Percentiles rank a stretch among this genome's conserved stretches.
Evolutionary conservation across 2,797 vertebrate species (phyloP).

Genomic region (Pangasius krempfi): DNA sequence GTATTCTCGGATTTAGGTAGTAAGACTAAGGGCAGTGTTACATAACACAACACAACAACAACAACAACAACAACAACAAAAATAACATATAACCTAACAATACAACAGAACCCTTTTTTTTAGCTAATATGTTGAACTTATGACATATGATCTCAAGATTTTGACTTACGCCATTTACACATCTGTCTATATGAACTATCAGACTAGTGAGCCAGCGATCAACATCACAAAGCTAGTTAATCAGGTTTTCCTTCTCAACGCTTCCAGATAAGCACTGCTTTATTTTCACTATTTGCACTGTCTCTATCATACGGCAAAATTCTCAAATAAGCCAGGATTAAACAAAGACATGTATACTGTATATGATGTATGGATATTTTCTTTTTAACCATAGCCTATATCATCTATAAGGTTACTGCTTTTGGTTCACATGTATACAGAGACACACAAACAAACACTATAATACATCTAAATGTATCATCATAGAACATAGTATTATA

Average conservation of each 20-base stretch:
- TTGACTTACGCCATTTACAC: background rate
- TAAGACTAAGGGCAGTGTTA: background rate
- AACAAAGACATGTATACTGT: background rate
- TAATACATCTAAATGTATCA: no score
- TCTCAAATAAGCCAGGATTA: background rate
- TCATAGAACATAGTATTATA: no score
- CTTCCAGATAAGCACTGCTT: background rate
- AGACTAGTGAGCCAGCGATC: background rate
- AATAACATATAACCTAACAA: background rate
- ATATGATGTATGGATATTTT: background rate
- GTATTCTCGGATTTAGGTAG: background rate
- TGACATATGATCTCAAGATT: background rate
- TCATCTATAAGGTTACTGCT: background rate
- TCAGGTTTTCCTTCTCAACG: background rate
- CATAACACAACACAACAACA: background rate
- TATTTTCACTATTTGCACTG: background rate
- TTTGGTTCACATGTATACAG: background rate
- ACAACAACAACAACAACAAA: no score
- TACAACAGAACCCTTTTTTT: no score
- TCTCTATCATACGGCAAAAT: background rate
- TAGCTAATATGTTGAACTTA: background rate
- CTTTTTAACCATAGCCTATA: no score
- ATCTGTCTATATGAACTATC: background rate
- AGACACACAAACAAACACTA: no score
- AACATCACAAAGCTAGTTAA: background rate